A percentile compares a stretch with the other conserved stretches of the same genome.
Conservation (phyloP, 2,797 vertebrate genomes). For the Siniperca scherzeri region DNA sequence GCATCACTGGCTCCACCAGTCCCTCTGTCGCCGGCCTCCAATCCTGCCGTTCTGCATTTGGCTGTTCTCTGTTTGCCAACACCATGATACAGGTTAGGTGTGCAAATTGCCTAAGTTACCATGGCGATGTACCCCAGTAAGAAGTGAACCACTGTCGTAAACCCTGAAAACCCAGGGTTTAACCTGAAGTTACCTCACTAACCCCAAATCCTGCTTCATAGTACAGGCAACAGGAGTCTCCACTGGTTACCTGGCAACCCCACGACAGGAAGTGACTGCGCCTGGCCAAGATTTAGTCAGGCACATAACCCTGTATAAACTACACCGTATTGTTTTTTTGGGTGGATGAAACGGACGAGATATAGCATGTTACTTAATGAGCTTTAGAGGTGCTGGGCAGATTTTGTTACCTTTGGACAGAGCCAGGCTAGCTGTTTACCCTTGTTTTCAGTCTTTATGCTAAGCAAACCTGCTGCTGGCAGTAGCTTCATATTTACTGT, state of each 20-base stretch:
- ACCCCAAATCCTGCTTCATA: too few relatives aligned
- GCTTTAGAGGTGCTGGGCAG: neutral
- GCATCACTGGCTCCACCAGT: too few relatives aligned
- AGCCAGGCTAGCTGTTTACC: neutral
- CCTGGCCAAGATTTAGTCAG: neutral
- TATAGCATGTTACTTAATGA: neutral
- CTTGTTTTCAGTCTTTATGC: neutral
- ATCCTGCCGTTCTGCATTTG: too few relatives aligned
- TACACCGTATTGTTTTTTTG: neutral
- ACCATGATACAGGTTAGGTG: too few relatives aligned
- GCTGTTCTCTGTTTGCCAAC: too few relatives aligned
- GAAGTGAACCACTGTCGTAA: too few relatives aligned
- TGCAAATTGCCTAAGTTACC: too few relatives aligned
- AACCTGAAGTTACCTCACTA: too few relatives aligned
- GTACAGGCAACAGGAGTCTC: too few relatives aligned
- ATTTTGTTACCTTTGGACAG: neutral
- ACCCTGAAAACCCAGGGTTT: too few relatives aligned
- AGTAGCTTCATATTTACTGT: neutral
- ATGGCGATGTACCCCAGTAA: too few relatives aligned
- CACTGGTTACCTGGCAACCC: neutral
- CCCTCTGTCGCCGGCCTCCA: too few relatives aligned
- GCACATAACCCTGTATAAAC: neutral
- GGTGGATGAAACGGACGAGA: neutral
- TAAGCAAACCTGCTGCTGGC: neutral
- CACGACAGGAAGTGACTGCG: neutral